phyloP scores from a whole-genome alignment of 2,888 invertebrate species.

The Ypsolopha scabrella region DNA sequence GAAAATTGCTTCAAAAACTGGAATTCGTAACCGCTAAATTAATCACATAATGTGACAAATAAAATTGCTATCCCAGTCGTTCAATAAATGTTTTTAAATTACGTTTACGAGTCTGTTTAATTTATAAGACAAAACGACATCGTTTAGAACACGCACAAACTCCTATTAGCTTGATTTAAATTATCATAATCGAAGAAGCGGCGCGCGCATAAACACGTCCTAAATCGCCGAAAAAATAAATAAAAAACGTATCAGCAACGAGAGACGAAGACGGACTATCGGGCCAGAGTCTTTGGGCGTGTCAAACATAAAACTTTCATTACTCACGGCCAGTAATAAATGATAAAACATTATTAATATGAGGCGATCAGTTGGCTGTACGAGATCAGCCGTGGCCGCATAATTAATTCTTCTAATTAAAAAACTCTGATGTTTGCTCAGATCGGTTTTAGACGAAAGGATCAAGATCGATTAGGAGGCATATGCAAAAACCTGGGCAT shows the following conservation, averaged over 20 bases:
- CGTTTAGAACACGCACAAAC: conserved; percentile 6
- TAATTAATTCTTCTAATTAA: conserved; percentile 67
- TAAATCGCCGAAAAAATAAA: conserved; percentile 32
- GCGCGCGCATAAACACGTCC: not conserved
- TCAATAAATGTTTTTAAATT: no score
- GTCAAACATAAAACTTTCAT: conserved; percentile 58
- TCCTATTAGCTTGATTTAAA: conserved; percentile 16
- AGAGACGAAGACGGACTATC: conserved; percentile 59
- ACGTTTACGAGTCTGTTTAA: no score
- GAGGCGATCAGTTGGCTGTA: conserved; percentile 51
- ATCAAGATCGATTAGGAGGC: no score
- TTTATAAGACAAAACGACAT: not conserved
- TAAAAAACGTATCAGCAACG: conserved; percentile 11
- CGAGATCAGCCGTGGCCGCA: conserved; percentile 49
- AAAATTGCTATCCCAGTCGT: no score
- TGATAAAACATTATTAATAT: conserved; percentile 71
- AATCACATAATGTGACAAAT: no score
- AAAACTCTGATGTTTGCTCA: conserved; percentile 31
- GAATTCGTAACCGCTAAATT: no score
- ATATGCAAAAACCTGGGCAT: no score
- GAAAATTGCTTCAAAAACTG: no score
- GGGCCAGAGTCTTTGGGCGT: conserved; percentile 36
- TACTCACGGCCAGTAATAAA: conserved; percentile 66
- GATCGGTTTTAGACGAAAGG: not conserved
- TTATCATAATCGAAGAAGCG: conserved; percentile 31